Conservation (phyloP, 2,888 invertebrate genomes). For the Perdita meconis region DNA sequence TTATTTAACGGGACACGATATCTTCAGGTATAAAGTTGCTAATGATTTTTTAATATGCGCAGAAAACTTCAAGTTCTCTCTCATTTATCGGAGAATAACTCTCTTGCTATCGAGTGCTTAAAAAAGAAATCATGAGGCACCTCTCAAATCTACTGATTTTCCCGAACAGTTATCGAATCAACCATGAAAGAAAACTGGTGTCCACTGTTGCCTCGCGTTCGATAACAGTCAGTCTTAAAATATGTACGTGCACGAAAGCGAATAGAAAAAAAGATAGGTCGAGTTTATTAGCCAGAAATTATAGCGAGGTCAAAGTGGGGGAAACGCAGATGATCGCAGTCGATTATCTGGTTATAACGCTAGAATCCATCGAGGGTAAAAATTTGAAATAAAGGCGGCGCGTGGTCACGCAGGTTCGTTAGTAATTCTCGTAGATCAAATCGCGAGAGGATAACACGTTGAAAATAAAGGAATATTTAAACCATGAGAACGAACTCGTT, state of each 20-base stretch:
- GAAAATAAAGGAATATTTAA: neutral
- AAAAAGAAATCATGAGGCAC: too few relatives aligned
- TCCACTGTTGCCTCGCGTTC: neutral
- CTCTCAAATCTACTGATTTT: too few relatives aligned
- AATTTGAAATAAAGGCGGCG: constrained; percentile 40
- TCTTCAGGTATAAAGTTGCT: too few relatives aligned
- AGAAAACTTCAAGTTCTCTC: too few relatives aligned
- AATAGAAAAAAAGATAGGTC: neutral
- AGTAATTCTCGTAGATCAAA: constrained; percentile 3
- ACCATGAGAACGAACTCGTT: neutral
- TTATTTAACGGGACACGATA: too few relatives aligned
- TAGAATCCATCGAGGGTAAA: constrained; percentile 49
- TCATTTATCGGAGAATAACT: too few relatives aligned
- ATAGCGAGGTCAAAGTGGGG: constrained; percentile 11
- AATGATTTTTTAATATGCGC: too few relatives aligned
- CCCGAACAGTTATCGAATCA: too few relatives aligned
- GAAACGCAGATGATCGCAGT: constrained; percentile 38
- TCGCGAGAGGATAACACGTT: constrained; percentile 1
- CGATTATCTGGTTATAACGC: constrained; percentile 45
- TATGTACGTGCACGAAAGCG: constrained; percentile 9
- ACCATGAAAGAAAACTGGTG: neutral
- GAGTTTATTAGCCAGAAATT: constrained; percentile 42
- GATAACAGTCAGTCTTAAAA: neutral
- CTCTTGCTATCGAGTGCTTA: too few relatives aligned
- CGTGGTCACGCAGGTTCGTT: constrained; percentile 41